Percentiles rank a stretch among this genome's conserved stretches.
Conservation (phyloP, 2,797 vertebrate species). For the Tragelaphus oryx region DNA sequence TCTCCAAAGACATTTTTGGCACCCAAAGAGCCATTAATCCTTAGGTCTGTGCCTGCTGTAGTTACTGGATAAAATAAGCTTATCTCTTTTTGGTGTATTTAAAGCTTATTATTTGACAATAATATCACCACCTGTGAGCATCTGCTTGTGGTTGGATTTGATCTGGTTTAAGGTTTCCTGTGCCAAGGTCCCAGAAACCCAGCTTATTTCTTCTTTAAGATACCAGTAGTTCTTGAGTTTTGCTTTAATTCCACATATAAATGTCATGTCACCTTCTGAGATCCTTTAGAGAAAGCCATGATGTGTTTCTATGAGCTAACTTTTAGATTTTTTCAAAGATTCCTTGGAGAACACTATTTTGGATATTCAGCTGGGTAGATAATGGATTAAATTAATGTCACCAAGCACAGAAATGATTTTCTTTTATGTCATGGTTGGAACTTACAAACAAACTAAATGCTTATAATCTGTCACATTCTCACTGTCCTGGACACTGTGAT, state of each 20-base stretch:
- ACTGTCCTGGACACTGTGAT: not conserved
- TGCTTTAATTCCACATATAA: slow-evolving; percentile 28
- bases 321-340: not conserved
- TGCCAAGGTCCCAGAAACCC: not conserved
- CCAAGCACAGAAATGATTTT: not conserved
- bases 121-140: not conserved
- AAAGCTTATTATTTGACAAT: not conserved
- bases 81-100: not conserved
- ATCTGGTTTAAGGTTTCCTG: not conserved
- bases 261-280: not conserved
- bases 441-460: not conserved
- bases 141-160: not conserved
- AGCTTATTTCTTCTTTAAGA: slow-evolving; percentile 23
- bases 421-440: not conserved
- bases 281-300: not conserved
- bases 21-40: not conserved
- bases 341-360: not conserved
- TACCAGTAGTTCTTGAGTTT: not conserved
- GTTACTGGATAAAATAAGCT: not conserved
- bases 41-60: not conserved
- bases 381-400: not conserved
- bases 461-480: not conserved
- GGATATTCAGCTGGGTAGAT: not conserved
- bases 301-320: not conserved
- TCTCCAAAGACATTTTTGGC: not conserved